These are phyloP conservation scores for Drosophila cardini DNA, from an alignment of 1,140 invertebrate species.

Conservation along the genomic window DNA sequence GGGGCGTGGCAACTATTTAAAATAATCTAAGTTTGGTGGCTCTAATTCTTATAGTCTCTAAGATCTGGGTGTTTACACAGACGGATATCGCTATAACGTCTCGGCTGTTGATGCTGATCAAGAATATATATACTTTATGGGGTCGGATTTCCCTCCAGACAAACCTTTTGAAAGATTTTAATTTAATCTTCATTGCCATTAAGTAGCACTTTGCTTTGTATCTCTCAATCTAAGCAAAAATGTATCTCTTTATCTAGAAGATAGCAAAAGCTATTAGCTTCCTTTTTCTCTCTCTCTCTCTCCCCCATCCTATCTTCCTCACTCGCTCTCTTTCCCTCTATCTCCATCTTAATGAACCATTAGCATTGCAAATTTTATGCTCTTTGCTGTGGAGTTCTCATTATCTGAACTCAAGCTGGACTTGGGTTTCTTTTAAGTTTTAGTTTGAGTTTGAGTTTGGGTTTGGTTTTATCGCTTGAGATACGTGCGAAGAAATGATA, in stretches of 20 bases:
- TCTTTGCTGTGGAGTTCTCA: not conserved
- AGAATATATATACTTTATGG: no score
- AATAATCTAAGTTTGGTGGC: no score
- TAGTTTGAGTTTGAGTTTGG: not conserved
- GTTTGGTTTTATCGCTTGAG: not conserved
- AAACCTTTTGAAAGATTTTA: no score
- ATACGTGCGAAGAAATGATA: not conserved
- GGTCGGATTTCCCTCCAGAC: no score
- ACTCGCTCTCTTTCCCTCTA: not conserved
- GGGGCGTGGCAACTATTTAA: no score
- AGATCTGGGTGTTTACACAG: no score
- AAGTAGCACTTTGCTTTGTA: constrained; percentile 7
- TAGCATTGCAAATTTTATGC: constrained; percentile 2
- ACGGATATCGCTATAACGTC: no score
- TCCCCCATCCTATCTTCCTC: not conserved
- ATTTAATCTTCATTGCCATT: constrained; percentile 7
- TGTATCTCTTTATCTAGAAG: constrained; percentile 5
- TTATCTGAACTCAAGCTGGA: not conserved
- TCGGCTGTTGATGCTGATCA: no score
- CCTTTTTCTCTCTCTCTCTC: no score
- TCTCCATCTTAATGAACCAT: constrained; percentile 6
- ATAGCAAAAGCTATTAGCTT: not conserved
- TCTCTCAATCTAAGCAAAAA: constrained; percentile 1
- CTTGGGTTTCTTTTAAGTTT: not conserved
- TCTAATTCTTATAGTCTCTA: no score